Conservation (phyloP, 2,888 invertebrate genomes). For the Chironomus riparius region DNA sequence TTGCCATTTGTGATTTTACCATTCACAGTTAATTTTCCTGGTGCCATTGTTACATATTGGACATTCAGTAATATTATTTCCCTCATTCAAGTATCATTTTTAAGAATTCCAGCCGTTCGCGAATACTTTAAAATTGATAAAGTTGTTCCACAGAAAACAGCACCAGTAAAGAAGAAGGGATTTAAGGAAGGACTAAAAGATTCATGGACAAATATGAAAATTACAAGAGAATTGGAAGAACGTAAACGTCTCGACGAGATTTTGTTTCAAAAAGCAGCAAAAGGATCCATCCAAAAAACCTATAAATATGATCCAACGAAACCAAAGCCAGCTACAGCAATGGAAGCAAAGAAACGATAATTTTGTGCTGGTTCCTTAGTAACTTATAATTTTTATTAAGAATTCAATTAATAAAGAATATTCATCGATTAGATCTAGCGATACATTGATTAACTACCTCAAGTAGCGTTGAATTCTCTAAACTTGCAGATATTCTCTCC, state of each 20-base stretch:
- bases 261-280: slow-evolving; percentile 74
- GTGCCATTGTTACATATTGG: slow-evolving; percentile 87
- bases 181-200: slow-evolving; percentile 72
- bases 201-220: slow-evolving; percentile 73
- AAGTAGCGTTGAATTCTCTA: slow-evolving; percentile 86
- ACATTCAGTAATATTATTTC: slow-evolving; percentile 78
- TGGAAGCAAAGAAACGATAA: slow-evolving; percentile 51
- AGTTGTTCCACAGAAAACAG: slow-evolving; percentile 48
- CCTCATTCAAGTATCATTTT: slow-evolving; percentile 61
- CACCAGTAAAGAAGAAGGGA: slow-evolving; percentile 61
- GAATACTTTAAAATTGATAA: slow-evolving; percentile 66
- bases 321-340: slow-evolving; percentile 38
- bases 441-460: slow-evolving; percentile 94
- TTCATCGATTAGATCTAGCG: slow-evolving; percentile 29
- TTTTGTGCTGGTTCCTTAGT: background rate
- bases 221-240: slow-evolving; percentile 66
- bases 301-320: slow-evolving; percentile 77
- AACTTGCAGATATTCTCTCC: slow-evolving; percentile 92
- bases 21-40: slow-evolving; percentile 79
- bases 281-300: slow-evolving; percentile 78
- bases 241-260: slow-evolving; percentile 65
- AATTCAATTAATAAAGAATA: background rate
- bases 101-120: slow-evolving; percentile 66
- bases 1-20: slow-evolving; percentile 74
- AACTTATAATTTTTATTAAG: background rate